Percentiles rank a stretch among this genome's conserved stretches.
These are phyloP conservation scores for Heliconius charithonia DNA, from an alignment of 2,888 invertebrate species.

Conservation along the genomic window DNA sequence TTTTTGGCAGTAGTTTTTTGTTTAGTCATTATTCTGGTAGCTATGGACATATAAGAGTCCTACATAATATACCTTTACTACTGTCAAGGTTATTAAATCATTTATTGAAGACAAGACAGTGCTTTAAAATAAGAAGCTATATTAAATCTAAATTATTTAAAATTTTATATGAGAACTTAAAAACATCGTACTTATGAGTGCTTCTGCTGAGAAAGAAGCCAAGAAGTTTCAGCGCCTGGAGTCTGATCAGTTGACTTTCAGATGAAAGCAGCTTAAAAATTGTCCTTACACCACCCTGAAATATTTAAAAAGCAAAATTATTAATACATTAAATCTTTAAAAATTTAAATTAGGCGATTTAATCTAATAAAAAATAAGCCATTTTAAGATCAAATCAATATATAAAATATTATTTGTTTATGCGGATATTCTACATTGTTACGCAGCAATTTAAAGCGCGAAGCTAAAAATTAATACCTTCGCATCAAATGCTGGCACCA, in stretches of 20 bases:
- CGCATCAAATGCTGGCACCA: constrained; percentile 99
- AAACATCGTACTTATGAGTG: constrained; percentile 92
- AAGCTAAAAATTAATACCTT: constrained; percentile 83
- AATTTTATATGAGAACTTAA: too few relatives aligned
- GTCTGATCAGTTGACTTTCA: constrained; percentile 96
- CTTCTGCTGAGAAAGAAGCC: constrained; percentile 99
- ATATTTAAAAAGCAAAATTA: not conserved
- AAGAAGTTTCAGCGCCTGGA: constrained; percentile 97
- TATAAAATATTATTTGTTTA: not conserved
- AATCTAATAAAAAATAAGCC: not conserved
- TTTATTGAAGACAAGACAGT: too few relatives aligned
- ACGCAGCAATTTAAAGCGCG: not conserved
- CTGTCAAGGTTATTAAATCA: too few relatives aligned
- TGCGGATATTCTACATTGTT: too few relatives aligned
- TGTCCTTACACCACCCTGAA: constrained; percentile 93
- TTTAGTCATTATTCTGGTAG: too few relatives aligned
- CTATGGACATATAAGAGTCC: too few relatives aligned
- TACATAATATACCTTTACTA: too few relatives aligned
- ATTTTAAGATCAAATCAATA: not conserved
- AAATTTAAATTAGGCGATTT: constrained; percentile 26
- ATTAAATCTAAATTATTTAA: too few relatives aligned
- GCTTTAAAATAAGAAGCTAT: too few relatives aligned
- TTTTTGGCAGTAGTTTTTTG: too few relatives aligned
- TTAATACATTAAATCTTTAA: not conserved
- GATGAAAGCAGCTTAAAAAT: constrained; percentile 98